Percentiles rank a stretch among this genome's conserved stretches.
These are phyloP conservation scores for Intellagama lesueurii DNA, from an alignment of 2,797 vertebrate genomes.

Conservation along the genomic window DNA sequence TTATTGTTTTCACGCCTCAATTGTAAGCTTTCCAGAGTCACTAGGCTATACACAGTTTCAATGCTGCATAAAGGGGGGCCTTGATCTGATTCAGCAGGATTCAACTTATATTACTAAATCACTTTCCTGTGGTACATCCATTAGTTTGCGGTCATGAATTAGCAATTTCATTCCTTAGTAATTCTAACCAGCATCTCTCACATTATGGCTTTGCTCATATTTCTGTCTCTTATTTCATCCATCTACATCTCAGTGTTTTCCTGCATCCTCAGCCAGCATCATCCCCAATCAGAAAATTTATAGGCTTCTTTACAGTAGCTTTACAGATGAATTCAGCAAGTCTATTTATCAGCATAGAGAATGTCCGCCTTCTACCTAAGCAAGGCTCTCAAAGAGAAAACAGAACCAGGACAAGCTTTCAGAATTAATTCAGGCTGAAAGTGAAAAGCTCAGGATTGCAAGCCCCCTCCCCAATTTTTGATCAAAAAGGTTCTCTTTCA, in stretches of 20 bases:
- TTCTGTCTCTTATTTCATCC: neutral
- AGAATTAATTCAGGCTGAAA: neutral
- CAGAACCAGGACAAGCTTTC: constrained; percentile 36
- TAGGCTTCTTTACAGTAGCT: neutral
- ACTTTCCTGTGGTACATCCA: neutral
- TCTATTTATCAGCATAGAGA: neutral
- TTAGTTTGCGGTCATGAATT: neutral
- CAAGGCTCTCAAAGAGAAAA: neutral
- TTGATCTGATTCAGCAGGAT: neutral
- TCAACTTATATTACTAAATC: neutral
- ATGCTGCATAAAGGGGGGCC: neutral
- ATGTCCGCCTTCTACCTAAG: constrained; percentile 33
- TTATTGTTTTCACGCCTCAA: neutral
- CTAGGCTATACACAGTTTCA: neutral
- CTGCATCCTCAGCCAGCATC: neutral
- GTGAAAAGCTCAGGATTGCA: constrained; percentile 2
- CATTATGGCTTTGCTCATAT: neutral
- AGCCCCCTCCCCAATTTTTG: neutral
- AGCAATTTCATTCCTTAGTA: neutral
- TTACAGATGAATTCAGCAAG: constrained; percentile 13
- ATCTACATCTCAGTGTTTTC: neutral
- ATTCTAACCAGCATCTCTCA: neutral
- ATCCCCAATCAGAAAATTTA: neutral
- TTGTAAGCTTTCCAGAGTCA: neutral
- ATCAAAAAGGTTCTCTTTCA: constrained; percentile 40